These are phyloP conservation scores for Ceryle rudis DNA, from an alignment of 2,797 vertebrate genomes.

Conservation along the genomic window DNA sequence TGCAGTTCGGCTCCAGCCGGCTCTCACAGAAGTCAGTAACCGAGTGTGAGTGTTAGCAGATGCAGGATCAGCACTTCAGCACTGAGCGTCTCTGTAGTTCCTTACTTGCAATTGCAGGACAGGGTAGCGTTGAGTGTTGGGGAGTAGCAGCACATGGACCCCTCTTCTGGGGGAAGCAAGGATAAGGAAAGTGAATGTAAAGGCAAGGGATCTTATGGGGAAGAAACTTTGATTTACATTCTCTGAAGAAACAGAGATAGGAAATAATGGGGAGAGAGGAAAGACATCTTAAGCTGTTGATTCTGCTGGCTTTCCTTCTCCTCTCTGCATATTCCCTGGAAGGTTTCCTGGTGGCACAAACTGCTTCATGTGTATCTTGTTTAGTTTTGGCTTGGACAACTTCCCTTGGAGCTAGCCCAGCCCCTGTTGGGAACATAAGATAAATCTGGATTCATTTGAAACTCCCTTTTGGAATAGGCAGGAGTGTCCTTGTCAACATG, in stretches of 20 bases:
- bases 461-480: constrained; percentile 53
- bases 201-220: not conserved
- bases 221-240: not conserved
- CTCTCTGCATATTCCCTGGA: constrained; percentile 42
- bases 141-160: not conserved
- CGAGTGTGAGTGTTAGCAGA: not conserved
- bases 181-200: not conserved
- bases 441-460: constrained; percentile 63
- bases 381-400: constrained; percentile 59
- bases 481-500: constrained; percentile 61
- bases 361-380: constrained; percentile 63
- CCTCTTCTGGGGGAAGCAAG: not conserved
- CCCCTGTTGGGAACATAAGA: constrained; percentile 52
- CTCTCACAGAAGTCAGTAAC: not conserved
- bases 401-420: constrained; percentile 62
- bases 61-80: not conserved
- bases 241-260: not conserved
- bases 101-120: not conserved
- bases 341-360: constrained; percentile 58
- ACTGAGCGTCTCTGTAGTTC: not conserved
- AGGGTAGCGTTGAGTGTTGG: not conserved
- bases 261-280: not conserved
- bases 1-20: not conserved
- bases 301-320: constrained; percentile 25
- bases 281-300: not conserved